These are phyloP conservation scores for Etheostoma spectabile DNA, from an alignment of 2,113 vertebrate species.

Conservation along the genomic window DNA sequence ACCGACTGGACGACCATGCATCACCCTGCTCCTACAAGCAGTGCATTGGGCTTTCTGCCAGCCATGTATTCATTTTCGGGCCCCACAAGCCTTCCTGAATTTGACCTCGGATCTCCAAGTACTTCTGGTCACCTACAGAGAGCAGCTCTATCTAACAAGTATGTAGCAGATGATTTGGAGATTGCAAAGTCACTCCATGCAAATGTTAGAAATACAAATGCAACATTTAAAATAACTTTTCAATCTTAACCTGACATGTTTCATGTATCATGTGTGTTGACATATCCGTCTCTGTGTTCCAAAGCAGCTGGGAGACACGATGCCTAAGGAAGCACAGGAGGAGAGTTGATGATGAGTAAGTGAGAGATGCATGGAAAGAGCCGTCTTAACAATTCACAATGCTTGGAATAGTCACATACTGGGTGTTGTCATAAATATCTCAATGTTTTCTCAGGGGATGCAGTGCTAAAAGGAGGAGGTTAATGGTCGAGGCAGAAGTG, in stretches of 20 bases:
- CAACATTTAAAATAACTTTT: neutral
- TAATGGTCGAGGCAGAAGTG: conserved; percentile 71
- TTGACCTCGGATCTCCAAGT: conserved; percentile 66
- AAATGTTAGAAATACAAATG: neutral
- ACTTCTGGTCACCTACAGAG: conserved; percentile 57
- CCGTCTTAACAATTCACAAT: neutral
- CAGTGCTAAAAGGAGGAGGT: conserved; percentile 80
- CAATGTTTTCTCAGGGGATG: conserved; percentile 73
- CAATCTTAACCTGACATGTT: neutral
- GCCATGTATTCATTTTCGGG: conserved; percentile 77
- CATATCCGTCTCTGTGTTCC: conserved; percentile 9
- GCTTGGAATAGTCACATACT: neutral
- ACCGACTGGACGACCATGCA: conserved; percentile 63
- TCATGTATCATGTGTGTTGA: neutral
- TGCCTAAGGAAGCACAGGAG: conserved; percentile 83
- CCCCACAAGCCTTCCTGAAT: conserved; percentile 68
- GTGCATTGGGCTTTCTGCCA: conserved; percentile 71
- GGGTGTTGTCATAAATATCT: neutral
- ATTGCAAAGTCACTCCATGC: neutral
- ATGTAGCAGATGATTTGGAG: neutral
- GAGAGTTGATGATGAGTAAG: conserved; percentile 83
- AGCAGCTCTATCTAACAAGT: conserved; percentile 69
- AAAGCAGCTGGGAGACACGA: conserved; percentile 82
- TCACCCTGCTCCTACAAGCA: conserved; percentile 62
- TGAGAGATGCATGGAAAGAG: conserved; percentile 4